Conservation (phyloP, 2,888 invertebrate species). For the Zaprionus bogoriensis region DNA sequence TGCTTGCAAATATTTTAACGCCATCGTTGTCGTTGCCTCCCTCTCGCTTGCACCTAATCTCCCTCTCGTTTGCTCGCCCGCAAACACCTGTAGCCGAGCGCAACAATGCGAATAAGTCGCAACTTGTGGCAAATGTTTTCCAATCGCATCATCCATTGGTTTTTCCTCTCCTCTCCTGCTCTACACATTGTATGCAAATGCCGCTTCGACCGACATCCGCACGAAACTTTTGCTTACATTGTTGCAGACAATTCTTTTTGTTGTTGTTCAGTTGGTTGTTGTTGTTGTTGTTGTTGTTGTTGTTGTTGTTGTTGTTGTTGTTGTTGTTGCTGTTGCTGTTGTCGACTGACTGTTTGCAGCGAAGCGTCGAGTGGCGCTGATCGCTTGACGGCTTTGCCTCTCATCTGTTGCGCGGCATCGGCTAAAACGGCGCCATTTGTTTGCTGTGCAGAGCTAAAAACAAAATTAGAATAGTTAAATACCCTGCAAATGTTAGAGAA, state of each 20-base stretch:
- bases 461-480: neutral
- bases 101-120: conserved; percentile 16
- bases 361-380: conserved; percentile 34
- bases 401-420: conserved; percentile 34
- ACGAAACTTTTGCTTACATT: conserved; percentile 32
- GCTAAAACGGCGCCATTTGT: conserved; percentile 10
- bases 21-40: conserved; percentile 38
- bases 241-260: no score
- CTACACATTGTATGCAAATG: conserved; percentile 16
- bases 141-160: conserved; percentile 19
- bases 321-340: conserved; percentile 15
- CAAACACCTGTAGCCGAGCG: conserved; percentile 51
- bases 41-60: neutral
- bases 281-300: conserved; percentile 11
- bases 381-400: conserved; percentile 41
- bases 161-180: neutral
- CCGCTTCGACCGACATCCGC: neutral
- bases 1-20: conserved; percentile 67
- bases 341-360: conserved; percentile 8
- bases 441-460: neutral
- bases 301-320: conserved; percentile 18
- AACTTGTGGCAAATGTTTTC: conserved; percentile 18
- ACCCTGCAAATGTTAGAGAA: neutral
- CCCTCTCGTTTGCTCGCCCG: neutral
- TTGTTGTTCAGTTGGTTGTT: no score